Evolutionary conservation across 2,888 invertebrate species (phyloP), one percentile per base, ranked within the genome.

Genomic region (Brassicogethes aeneus): DNA sequence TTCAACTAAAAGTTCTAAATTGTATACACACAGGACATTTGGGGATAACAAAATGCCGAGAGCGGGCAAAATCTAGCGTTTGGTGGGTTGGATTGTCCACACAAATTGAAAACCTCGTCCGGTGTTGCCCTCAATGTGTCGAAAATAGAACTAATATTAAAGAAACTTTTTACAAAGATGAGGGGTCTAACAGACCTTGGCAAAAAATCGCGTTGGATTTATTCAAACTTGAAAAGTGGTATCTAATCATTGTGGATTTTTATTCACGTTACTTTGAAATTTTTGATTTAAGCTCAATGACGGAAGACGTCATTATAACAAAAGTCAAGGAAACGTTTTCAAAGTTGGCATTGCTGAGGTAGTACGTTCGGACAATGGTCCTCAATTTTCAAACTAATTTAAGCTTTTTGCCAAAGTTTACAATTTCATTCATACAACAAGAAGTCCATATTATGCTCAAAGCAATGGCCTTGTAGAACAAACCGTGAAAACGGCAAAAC

Each of bases 151-250:
- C 16, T 32, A 48, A 46, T 32, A 36, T 17, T 17, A 46, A 36
- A 40, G 46, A 51, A 41, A 40, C 40, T 15, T 44, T 50, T 16
- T 29, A 38, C 23, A 41, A 40, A 33, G 45, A 47, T n/a, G 33
- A 32, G 16, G 32, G 41, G 13, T 36, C 47, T 7, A 34, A 37
- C 10, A 37, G 44, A 17, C 42, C 47, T 13, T 48, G 45, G 40
- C 43, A 45, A 32, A 44, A 42, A 42, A 32, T 48, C 29, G 42
- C 39, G 16, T 17, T 39, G n/a, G 47, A 48, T 36, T 40, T 51
- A 15, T 47, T 42, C 23, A 40, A 46, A 34, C 14, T 32, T 15
- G 30, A 43, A 30, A 33, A 14, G 29, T 29, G 34, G 35, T 37
- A 36, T 5, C 10, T 23, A 23, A 10, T 23, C 23, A 23, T 23